Percentiles rank a stretch among this genome's conserved stretches.
Evolutionary conservation across 2,888 invertebrate genomes (phyloP).

Genomic region (Agrotis segetum): DNA sequence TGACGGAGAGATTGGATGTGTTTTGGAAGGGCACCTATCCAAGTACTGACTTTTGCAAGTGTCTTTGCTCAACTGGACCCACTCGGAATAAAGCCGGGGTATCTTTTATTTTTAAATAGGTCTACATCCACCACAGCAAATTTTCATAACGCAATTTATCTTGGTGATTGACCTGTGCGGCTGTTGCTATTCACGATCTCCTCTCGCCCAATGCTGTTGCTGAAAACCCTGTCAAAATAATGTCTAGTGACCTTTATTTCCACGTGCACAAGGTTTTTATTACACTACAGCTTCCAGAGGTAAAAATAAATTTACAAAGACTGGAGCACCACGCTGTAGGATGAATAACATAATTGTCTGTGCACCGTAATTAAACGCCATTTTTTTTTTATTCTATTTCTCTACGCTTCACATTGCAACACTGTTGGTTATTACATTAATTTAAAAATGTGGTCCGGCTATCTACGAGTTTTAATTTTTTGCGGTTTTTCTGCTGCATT

Average conservation of each 20-base stretch:
- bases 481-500: constrained; percentile 7
- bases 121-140: too few species aligned
- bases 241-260: neutral
- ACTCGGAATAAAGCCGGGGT: too few species aligned
- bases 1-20: too few species aligned
- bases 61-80: too few species aligned
- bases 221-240: neutral
- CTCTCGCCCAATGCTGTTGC: neutral
- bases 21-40: too few species aligned
- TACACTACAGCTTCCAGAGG: neutral
- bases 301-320: neutral
- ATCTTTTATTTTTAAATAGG: too few species aligned
- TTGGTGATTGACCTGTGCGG: too few species aligned
- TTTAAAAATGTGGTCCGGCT: constrained; percentile 31
- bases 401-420: constrained; percentile 34
- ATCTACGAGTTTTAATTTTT: constrained; percentile 22
- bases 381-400: constrained; percentile 53
- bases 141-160: too few species aligned
- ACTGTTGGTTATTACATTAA: constrained; percentile 32
- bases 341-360: constrained; percentile 50
- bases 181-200: too few species aligned
- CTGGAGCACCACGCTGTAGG: constrained; percentile 16
- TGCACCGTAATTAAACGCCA: constrained; percentile 44
- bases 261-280: neutral
- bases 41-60: too few species aligned